These are phyloP conservation scores for Myiotriccus ornatus DNA, from an alignment of 2,797 vertebrate genomes.

Conservation along the genomic window DNA sequence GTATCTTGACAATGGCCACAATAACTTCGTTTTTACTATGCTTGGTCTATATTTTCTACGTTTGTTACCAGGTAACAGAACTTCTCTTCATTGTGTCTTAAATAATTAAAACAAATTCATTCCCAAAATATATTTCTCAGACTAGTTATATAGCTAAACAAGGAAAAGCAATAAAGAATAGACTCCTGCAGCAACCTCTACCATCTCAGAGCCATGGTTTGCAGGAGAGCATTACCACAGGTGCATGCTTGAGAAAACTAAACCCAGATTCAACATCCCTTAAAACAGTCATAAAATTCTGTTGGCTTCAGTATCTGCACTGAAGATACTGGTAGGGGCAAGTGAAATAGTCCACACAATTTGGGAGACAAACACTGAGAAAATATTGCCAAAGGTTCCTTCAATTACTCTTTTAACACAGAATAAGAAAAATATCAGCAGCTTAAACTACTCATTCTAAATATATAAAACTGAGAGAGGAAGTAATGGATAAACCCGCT, in stretches of 20 bases:
- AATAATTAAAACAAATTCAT: background rate
- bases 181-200: background rate
- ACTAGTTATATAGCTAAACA: background rate
- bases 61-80: background rate
- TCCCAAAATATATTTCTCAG: background rate
- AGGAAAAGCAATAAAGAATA: background rate
- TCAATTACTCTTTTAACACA: background rate
- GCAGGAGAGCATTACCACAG: background rate
- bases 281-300: background rate
- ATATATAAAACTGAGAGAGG: background rate
- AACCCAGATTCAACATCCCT: background rate
- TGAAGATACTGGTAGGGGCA: background rate
- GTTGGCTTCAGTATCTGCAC: background rate
- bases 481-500: background rate
- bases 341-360: background rate
- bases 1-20: background rate
- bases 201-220: background rate
- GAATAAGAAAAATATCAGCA: background rate
- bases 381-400: background rate
- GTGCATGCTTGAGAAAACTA: background rate
- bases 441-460: background rate
- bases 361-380: background rate
- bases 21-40: background rate
- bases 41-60: background rate
- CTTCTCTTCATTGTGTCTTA: background rate